Conservation (phyloP, 2,797 vertebrate species). For the Stomatorhinus walkeri region DNA sequence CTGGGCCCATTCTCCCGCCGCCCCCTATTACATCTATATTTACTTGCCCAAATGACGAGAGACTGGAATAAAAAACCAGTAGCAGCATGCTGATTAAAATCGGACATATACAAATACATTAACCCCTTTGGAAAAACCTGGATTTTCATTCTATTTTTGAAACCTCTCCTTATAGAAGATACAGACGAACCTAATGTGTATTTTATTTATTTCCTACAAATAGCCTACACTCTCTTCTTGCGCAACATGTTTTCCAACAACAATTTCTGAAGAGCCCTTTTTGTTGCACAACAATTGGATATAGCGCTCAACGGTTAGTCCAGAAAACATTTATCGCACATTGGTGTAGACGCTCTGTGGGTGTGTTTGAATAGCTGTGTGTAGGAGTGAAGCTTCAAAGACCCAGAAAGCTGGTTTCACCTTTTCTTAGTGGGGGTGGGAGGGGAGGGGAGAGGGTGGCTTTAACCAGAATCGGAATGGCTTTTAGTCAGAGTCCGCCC, state of each 20-base stretch:
- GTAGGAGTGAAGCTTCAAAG: conserved; percentile 11
- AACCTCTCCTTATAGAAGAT: not conserved
- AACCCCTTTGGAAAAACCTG: not conserved
- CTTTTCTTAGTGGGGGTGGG: not conserved
- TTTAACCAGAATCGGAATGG: not conserved
- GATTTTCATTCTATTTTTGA: not conserved
- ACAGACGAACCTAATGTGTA: not conserved
- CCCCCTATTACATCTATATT: conserved; percentile 14
- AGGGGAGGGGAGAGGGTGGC: not conserved
- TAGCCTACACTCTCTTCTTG: not conserved
- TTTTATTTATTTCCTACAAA: not conserved
- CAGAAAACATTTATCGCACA: not conserved
- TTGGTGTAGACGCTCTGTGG: not conserved
- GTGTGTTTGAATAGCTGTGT: not conserved
- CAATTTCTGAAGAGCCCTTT: not conserved
- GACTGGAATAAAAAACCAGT: not conserved
- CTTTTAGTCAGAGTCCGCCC: not conserved
- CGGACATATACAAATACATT: not conserved
- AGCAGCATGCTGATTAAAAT: not conserved
- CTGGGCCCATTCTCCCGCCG: not conserved
- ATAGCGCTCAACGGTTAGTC: not conserved
- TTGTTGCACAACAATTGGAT: conserved; percentile 4
- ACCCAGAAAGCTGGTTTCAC: not conserved
- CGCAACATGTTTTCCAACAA: not conserved
- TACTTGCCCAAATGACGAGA: not conserved